Evolutionary conservation across 2,888 invertebrate species (phyloP).

Genomic region (Agrotis ipsilon): DNA sequence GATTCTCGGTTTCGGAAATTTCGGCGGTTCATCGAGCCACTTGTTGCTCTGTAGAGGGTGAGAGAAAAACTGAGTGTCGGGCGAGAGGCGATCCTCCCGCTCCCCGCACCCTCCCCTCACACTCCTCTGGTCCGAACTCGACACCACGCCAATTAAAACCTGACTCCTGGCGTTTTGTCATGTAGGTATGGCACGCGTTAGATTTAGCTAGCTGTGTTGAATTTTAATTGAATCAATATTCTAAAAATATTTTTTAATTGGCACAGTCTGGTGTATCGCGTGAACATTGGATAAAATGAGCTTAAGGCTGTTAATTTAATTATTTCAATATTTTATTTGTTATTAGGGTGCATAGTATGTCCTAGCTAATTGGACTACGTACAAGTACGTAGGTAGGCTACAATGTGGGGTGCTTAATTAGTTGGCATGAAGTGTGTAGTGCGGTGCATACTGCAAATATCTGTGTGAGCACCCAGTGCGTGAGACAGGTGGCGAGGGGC

Average conservation of each 20-base stretch:
- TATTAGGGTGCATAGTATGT: constrained; percentile 20
- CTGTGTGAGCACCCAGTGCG: constrained; percentile 58
- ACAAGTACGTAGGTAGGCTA: constrained; percentile 21
- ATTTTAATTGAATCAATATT: constrained; percentile 74
- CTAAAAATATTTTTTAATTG: constrained; percentile 71
- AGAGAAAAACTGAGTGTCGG: constrained; percentile 83
- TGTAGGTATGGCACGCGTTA: constrained; percentile 72
- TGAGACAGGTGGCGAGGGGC: constrained; percentile 81
- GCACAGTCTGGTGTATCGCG: constrained; percentile 52
- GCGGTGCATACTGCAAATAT: constrained; percentile 62
- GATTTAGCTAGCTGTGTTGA: constrained; percentile 71
- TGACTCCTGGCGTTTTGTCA: constrained; percentile 81
- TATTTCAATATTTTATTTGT: constrained; percentile 29
- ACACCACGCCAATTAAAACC: constrained; percentile 86
- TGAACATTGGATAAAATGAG: constrained; percentile 28
- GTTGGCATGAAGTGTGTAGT: constrained; percentile 48
- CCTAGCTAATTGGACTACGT: constrained; percentile 9
- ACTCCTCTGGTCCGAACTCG: constrained; percentile 71
- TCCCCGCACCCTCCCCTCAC: constrained; percentile 50
- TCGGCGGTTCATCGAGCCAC: constrained; percentile 80
- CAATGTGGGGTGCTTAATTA: constrained; percentile 61
- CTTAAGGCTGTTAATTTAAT: constrained; percentile 18
- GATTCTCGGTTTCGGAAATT: constrained; percentile 71
- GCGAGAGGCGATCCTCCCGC: constrained; percentile 65
- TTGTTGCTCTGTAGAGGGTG: constrained; percentile 82